These are phyloP conservation scores for Aporophyla nigra DNA, from an alignment of 2,888 invertebrate species.

Conservation along the genomic window DNA sequence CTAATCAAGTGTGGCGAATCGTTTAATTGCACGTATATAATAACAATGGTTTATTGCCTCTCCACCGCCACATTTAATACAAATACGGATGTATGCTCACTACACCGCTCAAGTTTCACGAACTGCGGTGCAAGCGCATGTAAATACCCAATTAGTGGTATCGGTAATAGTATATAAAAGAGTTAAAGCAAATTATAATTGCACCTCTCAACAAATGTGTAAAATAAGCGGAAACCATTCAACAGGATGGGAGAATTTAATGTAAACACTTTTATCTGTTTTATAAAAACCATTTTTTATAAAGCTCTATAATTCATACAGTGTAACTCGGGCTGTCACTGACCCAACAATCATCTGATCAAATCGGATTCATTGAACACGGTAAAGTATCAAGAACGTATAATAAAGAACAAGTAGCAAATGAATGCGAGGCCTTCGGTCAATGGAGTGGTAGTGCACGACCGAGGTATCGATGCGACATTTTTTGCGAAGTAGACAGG, in stretches of 20 bases:
- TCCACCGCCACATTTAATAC: slow-evolving; percentile 49
- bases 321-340: slow-evolving; percentile 31
- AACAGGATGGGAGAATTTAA: not conserved
- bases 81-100: slow-evolving; percentile 59
- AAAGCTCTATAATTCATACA: not conserved
- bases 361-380: slow-evolving; percentile 52
- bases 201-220: not conserved
- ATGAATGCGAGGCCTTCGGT: slow-evolving; percentile 39
- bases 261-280: not conserved
- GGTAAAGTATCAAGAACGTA: slow-evolving; percentile 26
- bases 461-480: slow-evolving; percentile 67
- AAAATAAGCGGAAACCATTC: not conserved
- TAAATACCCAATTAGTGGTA: slow-evolving; percentile 73
- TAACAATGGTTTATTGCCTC: slow-evolving; percentile 70
- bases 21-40: slow-evolving; percentile 71
- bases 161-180: slow-evolving; percentile 65
- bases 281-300: not conserved
- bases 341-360: slow-evolving; percentile 36
- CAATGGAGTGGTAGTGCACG: slow-evolving; percentile 65
- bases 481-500: slow-evolving; percentile 79
- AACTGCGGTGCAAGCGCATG: slow-evolving; percentile 68
- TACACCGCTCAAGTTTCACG: slow-evolving; percentile 67
- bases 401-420: slow-evolving; percentile 50
- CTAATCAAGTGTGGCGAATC: slow-evolving; percentile 69
- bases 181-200: slow-evolving; percentile 68